A percentile compares a stretch with the other conserved stretches of the same genome.
Conservation (phyloP, 2,797 vertebrate genomes). For the Silurus lanzhouensis region DNA sequence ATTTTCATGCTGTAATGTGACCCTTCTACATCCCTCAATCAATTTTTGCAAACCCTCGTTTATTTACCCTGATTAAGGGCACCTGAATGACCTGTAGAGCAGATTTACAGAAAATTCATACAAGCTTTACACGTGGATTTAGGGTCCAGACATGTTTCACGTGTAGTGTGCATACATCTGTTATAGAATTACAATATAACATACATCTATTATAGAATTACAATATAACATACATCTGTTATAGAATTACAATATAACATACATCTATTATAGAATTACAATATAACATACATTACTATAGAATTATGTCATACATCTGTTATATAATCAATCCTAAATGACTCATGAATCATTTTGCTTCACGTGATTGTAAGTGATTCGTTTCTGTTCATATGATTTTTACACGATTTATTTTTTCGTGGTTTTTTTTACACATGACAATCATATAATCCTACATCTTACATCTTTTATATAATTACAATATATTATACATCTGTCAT, state of each 20-base stretch:
- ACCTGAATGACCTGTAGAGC: background rate
- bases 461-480: no score
- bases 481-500: no score
- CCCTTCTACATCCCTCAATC: background rate
- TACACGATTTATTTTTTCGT: background rate
- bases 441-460: no score
- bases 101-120: background rate
- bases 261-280: no score
- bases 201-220: no score
- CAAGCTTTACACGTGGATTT: background rate
- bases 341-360: background rate
- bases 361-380: background rate
- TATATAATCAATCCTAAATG: no score
- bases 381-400: background rate
- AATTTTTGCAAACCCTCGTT: no score
- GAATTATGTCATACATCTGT: no score
- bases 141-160: background rate
- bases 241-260: no score
- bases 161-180: background rate
- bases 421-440: background rate
- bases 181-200: no score
- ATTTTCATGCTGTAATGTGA: background rate
- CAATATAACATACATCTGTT: no score
- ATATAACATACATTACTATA: no score
- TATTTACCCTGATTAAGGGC: background rate